Evolutionary conservation across 2,797 vertebrate genomes (phyloP), one percentile per base, ranked within the genome.

Genomic region (Lacerta agilis): DNA sequence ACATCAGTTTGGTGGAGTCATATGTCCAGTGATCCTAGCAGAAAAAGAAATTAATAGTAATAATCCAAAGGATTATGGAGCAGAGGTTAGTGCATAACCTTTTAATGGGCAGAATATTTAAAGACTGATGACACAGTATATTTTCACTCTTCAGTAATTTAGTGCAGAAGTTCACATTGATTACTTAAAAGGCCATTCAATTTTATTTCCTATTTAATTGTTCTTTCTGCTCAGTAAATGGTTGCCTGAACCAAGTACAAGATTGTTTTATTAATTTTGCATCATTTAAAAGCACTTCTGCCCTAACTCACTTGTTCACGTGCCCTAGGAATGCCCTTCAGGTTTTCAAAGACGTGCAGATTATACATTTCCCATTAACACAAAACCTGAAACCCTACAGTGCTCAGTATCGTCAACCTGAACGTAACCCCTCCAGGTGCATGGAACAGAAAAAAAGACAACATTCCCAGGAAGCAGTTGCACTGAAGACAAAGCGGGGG

Each of bases 191-290:
- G 93, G 93, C 95, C 91, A 93, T 93, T 95, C 82, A 0, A 93
- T 97, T 97, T 97, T 97, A 97, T 96, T 97, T 96, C 95, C 92
- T 90, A 95, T 97, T 95, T 97, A 97, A 97, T 97, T 97, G 96
- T 96, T 96, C 95, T 94, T 95, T 95, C 95, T 94, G 93, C 83
- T 93, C 94, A 94, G 95, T 95, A 96, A 97, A 96, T 95, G 95
- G 94, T 92, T 93, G 88, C 43, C 92, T 88, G 83, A 86, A 96
- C 92, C 94, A 96, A 95, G 94, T 90, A 94, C 93, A 96, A 94
- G 91, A 96, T 96, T 95, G 95, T 96, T 97, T 97, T 95, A 96
- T 96, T 95, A 95, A 92, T 95, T 96, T 94, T 89, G 83, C 95
- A 94, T 94, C 95, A 95, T 96, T 89, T 92, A 93, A 95, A 96